A percentile compares a stretch with the other conserved stretches of the same genome.
phyloP scores from a whole-genome alignment of 2,113 vertebrate genomes.

The Emydocephalus ijimae region DNA sequence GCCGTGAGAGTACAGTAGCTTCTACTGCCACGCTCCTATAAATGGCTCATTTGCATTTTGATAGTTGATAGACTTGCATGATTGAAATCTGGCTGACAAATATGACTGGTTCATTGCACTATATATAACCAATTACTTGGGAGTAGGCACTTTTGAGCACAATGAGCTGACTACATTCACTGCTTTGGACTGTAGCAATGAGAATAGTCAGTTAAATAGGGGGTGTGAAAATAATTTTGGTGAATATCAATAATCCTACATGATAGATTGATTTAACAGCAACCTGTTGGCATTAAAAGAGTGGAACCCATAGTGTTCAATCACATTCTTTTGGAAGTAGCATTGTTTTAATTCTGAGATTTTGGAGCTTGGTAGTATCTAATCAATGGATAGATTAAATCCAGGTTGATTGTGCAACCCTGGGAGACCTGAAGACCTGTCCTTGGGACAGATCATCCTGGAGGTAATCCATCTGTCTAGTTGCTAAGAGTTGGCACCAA shows the following conservation, averaged over 20 bases:
- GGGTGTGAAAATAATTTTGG: background rate
- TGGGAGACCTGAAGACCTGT: background rate
- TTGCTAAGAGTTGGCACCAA: background rate
- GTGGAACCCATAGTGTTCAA: background rate
- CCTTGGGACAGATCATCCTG: background rate
- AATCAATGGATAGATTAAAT: background rate
- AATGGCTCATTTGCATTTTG: background rate
- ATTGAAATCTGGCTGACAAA: background rate
- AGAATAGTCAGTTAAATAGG: background rate
- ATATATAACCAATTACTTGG: background rate
- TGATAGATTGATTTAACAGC: background rate
- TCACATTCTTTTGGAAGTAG: background rate
- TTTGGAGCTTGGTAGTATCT: background rate
- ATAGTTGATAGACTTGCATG: background rate
- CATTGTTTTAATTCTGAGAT: background rate
- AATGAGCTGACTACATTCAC: background rate
- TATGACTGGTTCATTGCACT: background rate
- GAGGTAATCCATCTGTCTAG: background rate
- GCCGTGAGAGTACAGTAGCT: no score
- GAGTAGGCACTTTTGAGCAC: background rate
- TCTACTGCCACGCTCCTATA: background rate
- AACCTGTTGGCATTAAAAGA: background rate
- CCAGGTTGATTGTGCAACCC: background rate
- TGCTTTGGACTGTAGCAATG: background rate
- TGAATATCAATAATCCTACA: background rate